Base-by-base conservation (phyloP, 2,888 invertebrate species). In the Drosophila greeni region DNA sequence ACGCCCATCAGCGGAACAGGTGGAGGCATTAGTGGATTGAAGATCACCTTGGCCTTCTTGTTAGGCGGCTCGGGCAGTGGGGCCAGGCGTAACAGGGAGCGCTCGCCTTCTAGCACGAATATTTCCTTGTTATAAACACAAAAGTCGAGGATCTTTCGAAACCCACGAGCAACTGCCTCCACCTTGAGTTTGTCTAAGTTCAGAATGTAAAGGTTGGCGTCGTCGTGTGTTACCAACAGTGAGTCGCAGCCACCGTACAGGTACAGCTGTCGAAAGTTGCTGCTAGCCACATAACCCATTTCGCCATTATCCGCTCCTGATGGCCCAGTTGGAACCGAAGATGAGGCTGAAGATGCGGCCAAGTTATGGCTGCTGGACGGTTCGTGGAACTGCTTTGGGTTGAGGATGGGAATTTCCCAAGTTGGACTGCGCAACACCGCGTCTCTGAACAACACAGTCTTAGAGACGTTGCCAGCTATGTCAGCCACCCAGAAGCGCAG, bases 401-500 rank as follows among this genome's bases (percentile, higher is more conserved):
- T 95, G 33, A 95, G 89, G 3, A 94, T 90, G 68, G 93, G 93
- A 33, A 94, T 94, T 84, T 94, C 92, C 47, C 92, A 91, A 1
- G 90, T 87, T 7, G 91, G 91, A 82, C 91, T 91, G 72, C 90
- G 89, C 18, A 90, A 89, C n/a, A 87, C 76, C 3, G 86, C 82
- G 12, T 89, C 95, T 90, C 95, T 95, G 86, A 96, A 96, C 24
- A 97, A 91, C 45, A 95, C 90, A 0, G 97, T 97, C 89, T 94
- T 94, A 56, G 92, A 91, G n/a, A 97, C 97, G 69, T 92, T 91
- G 1, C 97, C 97, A 33, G 89, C 86, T 23, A 90, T 87, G 88
- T 94, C 93, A 0, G 96, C 93, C 61, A 94, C 90, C 97, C 97
- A 97, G 76, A 97, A 90, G 37, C 97, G 90, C 66, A 95, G 90